Conservation (phyloP, 2,113 vertebrate species). For the Garra rufa region DNA sequence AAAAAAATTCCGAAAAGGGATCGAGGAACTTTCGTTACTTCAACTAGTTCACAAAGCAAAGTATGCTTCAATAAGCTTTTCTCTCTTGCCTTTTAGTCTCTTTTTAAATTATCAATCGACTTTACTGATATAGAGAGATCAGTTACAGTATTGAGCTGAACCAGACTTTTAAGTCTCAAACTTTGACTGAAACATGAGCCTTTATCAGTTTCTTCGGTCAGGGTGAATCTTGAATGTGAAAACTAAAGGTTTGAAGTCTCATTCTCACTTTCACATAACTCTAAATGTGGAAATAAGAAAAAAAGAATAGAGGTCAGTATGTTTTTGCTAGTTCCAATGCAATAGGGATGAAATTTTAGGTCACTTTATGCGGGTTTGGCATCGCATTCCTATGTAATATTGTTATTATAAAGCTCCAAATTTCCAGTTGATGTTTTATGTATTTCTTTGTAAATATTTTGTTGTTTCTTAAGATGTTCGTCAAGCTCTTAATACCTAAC, state of each 20-base stretch:
- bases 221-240: slow-evolving; percentile 26
- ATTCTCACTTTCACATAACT: not conserved
- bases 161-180: not conserved
- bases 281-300: not conserved
- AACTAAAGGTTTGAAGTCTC: slow-evolving; percentile 10
- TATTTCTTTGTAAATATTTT: slow-evolving; percentile 1
- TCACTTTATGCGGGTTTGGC: not conserved
- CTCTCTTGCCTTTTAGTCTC: too few relatives aligned
- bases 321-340: not conserved
- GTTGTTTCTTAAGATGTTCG: not conserved
- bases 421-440: not conserved
- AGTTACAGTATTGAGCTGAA: not conserved
- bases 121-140: not conserved
- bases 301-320: not conserved
- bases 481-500: not conserved
- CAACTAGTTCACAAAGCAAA: not conserved
- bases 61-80: not conserved
- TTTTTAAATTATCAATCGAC: not conserved
- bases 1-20: not conserved
- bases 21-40: not conserved
- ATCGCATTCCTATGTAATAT: not conserved
- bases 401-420: not conserved
- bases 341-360: not conserved
- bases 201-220: not conserved
- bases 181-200: not conserved